These are phyloP conservation scores for Salticus scenicus DNA, from an alignment of 2,888 invertebrate species.

Conservation along the genomic window DNA sequence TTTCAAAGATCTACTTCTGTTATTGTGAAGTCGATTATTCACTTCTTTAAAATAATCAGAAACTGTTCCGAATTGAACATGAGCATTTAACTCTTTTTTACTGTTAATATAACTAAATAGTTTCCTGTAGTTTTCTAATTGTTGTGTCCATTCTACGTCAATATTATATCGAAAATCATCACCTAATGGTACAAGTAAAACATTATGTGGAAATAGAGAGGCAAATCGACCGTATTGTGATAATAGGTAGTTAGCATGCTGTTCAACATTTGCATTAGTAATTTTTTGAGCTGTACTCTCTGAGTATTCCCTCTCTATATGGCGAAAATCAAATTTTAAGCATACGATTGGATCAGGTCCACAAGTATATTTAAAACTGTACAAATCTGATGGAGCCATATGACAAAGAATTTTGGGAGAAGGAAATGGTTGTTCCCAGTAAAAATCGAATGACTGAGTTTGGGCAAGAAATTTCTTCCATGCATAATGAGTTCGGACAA, in stretches of 20 bases:
- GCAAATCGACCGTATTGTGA: conserved; percentile 93
- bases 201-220: conserved; percentile 91
- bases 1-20: conserved; percentile 74
- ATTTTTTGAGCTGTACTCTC: conserved; percentile 90
- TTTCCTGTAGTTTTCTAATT: conserved; percentile 92
- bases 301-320: conserved; percentile 84
- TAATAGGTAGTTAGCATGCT: conserved; percentile 87
- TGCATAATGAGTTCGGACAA: conserved; percentile 94
- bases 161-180: conserved; percentile 97
- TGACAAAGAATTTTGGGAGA: conserved; percentile 84
- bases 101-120: conserved; percentile 91
- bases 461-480: conserved; percentile 92
- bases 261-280: conserved; percentile 87
- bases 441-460: conserved; percentile 88
- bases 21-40: conserved; percentile 73
- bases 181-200: conserved; percentile 93
- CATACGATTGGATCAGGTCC: conserved; percentile 89
- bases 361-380: conserved; percentile 96
- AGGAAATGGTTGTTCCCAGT: conserved; percentile 88
- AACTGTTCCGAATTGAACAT: conserved; percentile 90
- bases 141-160: conserved; percentile 93
- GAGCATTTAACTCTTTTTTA: conserved; percentile 80
- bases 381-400: conserved; percentile 96
- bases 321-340: conserved; percentile 77
- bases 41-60: conserved; percentile 89